Evolutionary conservation across 2,113 vertebrate genomes (phyloP).

Genomic region (Melanerpes aurifrons): DNA sequence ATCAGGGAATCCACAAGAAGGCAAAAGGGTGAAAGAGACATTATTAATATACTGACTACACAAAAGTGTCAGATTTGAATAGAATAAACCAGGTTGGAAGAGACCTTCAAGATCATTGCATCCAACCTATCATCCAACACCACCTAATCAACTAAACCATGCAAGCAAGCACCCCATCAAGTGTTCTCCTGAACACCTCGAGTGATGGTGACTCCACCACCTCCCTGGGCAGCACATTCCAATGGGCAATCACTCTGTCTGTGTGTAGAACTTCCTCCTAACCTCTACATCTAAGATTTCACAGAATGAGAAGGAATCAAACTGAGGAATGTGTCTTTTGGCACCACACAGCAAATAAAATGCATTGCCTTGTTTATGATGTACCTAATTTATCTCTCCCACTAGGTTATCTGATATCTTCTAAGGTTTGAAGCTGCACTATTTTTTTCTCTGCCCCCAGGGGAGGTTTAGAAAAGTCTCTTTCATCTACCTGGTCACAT

Average conservation of each 20-base stretch:
- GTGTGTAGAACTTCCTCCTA: no score
- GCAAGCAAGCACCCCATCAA: no score
- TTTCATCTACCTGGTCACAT: background rate
- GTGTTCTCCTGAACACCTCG: no score
- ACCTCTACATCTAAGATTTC: background rate
- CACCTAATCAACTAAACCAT: no score
- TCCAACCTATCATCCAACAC: no score
- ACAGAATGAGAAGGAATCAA: background rate
- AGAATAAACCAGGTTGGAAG: no score
- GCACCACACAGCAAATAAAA: background rate
- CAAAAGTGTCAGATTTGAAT: background rate
- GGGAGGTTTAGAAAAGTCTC: background rate
- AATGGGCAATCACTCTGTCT: no score
- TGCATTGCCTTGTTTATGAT: background rate
- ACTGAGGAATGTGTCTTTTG: background rate
- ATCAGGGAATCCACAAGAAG: background rate
- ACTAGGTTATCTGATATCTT: background rate
- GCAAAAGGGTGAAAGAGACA: background rate
- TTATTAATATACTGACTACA: background rate
- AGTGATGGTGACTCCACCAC: no score
- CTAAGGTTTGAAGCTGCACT: background rate
- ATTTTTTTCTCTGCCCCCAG: background rate
- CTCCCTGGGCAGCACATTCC: no score
- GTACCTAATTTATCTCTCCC: slow-evolving; percentile 2
- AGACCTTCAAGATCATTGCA: no score